Percentiles rank a stretch among this genome's conserved stretches.
Evolutionary conservation across 2,113 vertebrate species (phyloP).

Genomic region (Aphyosemion australe): DNA sequence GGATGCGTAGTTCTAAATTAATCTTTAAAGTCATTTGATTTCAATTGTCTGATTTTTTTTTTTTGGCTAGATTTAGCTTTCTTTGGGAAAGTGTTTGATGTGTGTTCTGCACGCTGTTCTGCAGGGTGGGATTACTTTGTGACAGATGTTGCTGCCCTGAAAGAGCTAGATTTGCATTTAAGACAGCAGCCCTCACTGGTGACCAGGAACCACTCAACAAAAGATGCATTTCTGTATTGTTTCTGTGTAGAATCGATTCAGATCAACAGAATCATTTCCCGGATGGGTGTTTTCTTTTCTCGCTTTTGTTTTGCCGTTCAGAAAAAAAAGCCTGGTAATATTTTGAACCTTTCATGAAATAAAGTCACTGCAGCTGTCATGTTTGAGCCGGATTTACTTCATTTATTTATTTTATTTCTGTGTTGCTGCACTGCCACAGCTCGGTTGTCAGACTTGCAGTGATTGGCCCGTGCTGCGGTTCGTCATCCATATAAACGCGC

Average conservation of each 20-base stretch:
- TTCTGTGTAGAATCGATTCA: conserved; percentile 6
- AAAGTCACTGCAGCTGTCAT: conserved; percentile 37
- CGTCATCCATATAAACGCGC: conserved; percentile 3
- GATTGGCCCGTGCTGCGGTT: conserved; percentile 13
- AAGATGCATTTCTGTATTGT: background rate
- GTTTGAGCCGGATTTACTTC: conserved; percentile 27
- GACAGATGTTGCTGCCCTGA: background rate
- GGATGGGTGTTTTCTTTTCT: background rate
- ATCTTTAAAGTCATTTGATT: background rate
- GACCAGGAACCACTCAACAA: background rate
- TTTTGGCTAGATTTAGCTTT: background rate
- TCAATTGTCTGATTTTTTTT: background rate
- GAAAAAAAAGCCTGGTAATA: conserved; percentile 6
- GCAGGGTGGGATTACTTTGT: background rate
- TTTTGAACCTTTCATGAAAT: conserved; percentile 24
- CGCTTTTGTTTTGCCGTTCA: background rate
- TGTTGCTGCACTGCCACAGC: background rate
- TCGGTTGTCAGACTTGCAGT: background rate
- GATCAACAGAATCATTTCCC: background rate
- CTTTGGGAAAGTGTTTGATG: background rate
- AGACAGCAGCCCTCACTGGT: background rate
- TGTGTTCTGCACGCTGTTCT: background rate
- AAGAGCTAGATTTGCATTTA: background rate
- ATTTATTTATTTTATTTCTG: background rate
- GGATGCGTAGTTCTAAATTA: background rate